Evolutionary conservation across 2,888 invertebrate species (phyloP).

Genomic region (Peribatodes rhomboidaria): DNA sequence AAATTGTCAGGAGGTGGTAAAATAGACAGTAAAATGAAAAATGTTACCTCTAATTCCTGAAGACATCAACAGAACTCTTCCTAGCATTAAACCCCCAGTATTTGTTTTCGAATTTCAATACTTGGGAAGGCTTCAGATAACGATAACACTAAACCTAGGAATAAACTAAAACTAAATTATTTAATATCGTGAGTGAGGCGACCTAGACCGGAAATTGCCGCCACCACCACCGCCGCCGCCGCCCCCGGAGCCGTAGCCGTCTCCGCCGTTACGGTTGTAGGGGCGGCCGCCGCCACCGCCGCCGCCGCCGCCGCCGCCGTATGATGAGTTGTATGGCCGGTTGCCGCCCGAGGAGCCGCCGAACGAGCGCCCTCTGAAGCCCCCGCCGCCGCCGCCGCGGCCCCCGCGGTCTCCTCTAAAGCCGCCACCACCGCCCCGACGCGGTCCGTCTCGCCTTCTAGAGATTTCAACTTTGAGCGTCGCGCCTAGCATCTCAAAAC

Average conservation of each 20-base stretch:
- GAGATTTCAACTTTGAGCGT: constrained; percentile 96
- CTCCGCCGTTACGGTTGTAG: constrained; percentile 76
- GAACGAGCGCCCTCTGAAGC: constrained; percentile 65
- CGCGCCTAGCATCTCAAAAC: constrained; percentile 94
- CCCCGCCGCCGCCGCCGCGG: constrained; percentile 81
- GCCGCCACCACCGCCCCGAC: constrained; percentile 86
- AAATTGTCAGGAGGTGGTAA: constrained; percentile 19
- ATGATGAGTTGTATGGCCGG: constrained; percentile 86
- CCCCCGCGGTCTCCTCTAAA: constrained; percentile 82
- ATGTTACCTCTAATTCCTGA: constrained; percentile 78
- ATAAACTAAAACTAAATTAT: constrained; percentile 74
- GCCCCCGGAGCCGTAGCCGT: constrained; percentile 77
- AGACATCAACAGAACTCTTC: constrained; percentile 76
- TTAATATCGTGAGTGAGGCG: constrained; percentile 82
- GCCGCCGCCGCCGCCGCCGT: constrained; percentile 80
- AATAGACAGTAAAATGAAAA: constrained; percentile 37
- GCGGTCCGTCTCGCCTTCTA: constrained; percentile 91
- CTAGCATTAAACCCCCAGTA: constrained; percentile 83
- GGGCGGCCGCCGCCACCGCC: constrained; percentile 75
- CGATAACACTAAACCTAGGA: constrained; percentile 85
- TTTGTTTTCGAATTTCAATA: constrained; percentile 82
- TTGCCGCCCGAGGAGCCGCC: constrained; percentile 84
- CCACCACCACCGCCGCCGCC: constrained; percentile 77
- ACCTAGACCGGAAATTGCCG: constrained; percentile 85
- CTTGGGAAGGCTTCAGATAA: constrained; percentile 86